Base-by-base conservation (phyloP, 2,113 vertebrate genomes). In the Eudyptes chrysolophus region DNA sequence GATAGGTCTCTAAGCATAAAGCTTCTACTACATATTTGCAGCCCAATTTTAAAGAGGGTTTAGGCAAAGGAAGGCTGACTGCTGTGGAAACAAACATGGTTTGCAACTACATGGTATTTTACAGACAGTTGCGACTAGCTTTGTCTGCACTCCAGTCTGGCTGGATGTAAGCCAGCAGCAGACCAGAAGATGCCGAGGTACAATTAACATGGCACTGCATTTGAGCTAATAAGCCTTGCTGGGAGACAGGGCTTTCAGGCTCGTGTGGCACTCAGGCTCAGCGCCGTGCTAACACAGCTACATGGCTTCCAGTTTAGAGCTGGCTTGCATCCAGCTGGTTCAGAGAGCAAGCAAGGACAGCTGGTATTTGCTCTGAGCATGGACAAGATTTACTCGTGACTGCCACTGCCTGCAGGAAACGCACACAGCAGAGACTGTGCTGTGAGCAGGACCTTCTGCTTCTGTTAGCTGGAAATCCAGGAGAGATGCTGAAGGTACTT, bases 201-300 rank as follows among this genome's bases (percentile, higher is more conserved):
- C 94, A 95, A 94, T 94, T 96, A 96, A 76, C 10, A 2, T 87
- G 94, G 77, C 93, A 80, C 96, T 72, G 94, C 82, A 89, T 61
- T 64, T 68, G 57, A 96, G 74, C 74, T 96, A 93, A 89, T 96
- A 87, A 96, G 52, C 89, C 95, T 92, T 93, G 84, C 89, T 94
- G 93, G 40, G 94, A 93, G 81, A 95, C 92, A 89, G 34, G 84
- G 57, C 30, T 97, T 87, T 79, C 84, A 71, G 80, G 72, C 84
- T 87, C 0, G 0, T 55, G 72, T 46, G 87, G 64, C 68, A 38
- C 71, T 77, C 16, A 1, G 17, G 83, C 96, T 91, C 96, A 96
- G 91, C 0, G 26, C 72, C 68, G 16, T 36, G 94, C 89, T 96
- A 96, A 82, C 84, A 21, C 68, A 84, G 84, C 80, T 87, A 96